A percentile compares a stretch with the other conserved stretches of the same genome.
Evolutionary conservation across 2,113 vertebrate genomes (phyloP).

Genomic region (Chunga burmeisteri): DNA sequence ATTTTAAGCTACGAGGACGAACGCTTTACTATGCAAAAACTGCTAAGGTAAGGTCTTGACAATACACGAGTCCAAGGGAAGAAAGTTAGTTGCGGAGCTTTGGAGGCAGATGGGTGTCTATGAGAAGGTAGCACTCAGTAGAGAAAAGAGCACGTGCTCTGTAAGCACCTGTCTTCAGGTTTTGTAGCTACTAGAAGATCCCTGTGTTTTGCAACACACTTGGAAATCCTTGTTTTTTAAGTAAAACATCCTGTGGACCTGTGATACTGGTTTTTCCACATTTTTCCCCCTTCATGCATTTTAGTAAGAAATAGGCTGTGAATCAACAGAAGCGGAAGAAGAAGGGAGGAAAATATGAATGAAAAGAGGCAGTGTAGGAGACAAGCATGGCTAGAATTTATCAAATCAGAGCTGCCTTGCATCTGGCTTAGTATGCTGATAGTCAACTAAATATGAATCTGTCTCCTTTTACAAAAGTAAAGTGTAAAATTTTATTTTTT

Average conservation of each 20-base stretch:
- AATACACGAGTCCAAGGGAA: background rate
- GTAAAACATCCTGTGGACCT: background rate
- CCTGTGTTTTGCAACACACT: background rate
- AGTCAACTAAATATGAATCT: background rate
- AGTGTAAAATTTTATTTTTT: background rate
- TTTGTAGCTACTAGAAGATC: background rate
- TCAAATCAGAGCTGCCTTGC: background rate
- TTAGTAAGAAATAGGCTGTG: background rate
- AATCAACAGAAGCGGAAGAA: background rate
- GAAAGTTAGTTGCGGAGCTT: background rate
- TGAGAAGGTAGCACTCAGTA: background rate
- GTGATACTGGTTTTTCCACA: background rate
- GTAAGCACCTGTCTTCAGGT: background rate
- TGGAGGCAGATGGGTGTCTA: background rate
- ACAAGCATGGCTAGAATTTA: background rate
- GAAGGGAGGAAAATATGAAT: background rate
- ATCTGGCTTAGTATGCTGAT: background rate
- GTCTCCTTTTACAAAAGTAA: background rate
- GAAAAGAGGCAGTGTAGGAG: background rate
- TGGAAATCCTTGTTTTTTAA: background rate
- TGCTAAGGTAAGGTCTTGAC: constrained; percentile 82
- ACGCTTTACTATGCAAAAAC: constrained; percentile 97
- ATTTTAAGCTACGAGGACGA: constrained; percentile 94
- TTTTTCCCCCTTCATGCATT: background rate
- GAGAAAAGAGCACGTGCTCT: background rate